phyloP scores from a whole-genome alignment of 1,140 invertebrate species.

The Harpegnathos saltator region DNA sequence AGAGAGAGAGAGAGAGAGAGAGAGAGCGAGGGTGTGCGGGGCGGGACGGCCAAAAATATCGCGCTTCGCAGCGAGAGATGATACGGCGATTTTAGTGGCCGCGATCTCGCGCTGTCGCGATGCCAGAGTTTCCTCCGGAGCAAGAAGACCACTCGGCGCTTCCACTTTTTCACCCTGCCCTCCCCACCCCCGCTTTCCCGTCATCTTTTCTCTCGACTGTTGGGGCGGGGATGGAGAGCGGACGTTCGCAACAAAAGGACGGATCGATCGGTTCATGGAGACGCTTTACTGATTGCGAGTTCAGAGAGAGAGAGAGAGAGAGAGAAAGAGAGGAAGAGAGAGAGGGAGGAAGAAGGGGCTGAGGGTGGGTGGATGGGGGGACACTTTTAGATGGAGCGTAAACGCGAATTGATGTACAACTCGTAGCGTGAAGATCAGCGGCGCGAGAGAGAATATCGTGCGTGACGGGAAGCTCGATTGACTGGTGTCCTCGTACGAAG shows the following conservation, averaged over 20 bases:
- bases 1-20: background rate
- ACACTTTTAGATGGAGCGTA: constrained; percentile 61
- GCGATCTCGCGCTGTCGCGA: constrained; percentile 53
- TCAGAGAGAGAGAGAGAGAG: constrained; percentile 16
- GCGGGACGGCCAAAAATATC: background rate
- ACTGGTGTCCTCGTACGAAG: constrained; percentile 11
- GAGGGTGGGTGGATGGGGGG: too few relatives aligned
- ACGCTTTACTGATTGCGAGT: constrained; percentile 69
- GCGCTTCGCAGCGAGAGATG: background rate
- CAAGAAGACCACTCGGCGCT: constrained; percentile 9
- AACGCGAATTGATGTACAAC: constrained; percentile 43
- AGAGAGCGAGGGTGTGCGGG: background rate
- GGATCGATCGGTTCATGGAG: constrained; percentile 68
- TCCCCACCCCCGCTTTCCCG: background rate
- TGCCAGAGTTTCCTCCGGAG: constrained; percentile 34
- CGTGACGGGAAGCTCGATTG: constrained; percentile 8
- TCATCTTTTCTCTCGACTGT: constrained; percentile 29
- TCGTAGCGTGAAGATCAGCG: constrained; percentile 35
- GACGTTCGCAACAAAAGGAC: constrained; percentile 65
- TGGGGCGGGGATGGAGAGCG: constrained; percentile 37
- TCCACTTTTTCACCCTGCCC: background rate
- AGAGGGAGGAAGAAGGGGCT: background rate
- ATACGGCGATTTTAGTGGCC: constrained; percentile 21
- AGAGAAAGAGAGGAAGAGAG: constrained; percentile 9
- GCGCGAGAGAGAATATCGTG: background rate